Evolutionary conservation across 2,888 invertebrate species (phyloP), one percentile per base, ranked within the genome.

Genomic region (Eupelmus urozonus): DNA sequence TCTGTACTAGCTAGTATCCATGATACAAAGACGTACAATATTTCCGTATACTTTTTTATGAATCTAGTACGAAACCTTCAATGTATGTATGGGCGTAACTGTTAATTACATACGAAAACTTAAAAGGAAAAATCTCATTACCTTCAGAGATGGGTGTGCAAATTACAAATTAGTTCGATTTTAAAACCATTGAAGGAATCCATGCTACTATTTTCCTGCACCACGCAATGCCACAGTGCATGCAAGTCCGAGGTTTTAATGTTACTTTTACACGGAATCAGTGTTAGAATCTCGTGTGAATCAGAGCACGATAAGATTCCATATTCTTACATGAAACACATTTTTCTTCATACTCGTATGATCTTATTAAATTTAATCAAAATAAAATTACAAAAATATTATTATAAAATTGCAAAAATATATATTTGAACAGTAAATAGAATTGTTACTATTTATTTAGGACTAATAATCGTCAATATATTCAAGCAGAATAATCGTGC

Each of bases 261-360:
- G 67, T 55, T 73, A 60, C 55, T 70, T 69, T 78, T 57, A 25
- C 67, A 49, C 65, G 65, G 27, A 69, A 74, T 74, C 74, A 49
- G 57, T 20, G 42, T 40, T 49, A 53, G 51, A 57, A 79, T 79
- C 70, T 75, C n/a, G 29, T 57, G 78, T 59, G 74, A 74, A 78
- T 66, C 23, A 78, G 78, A 74, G 78, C 74, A 42, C 70, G 70
- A 74, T 74, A 29, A 69, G 53, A 59, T 57, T 42, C 49, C 51
- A 27, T 49, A 53, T 23, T 63, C 34, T 51, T 55, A 40, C 29
- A 2, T 23, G 57, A 59, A 51, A 51, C 23, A 23, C n/a, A 72
- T 53, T 65, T 60, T 72, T 25, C 55, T 59, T 53, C 49, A n/a
- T 49, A 55, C 55, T 27, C 29, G 59, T n/a, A n/a, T 3, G 34